Base-by-base conservation (phyloP, 2,888 invertebrate species). In the Apotomis turbidana region DNA sequence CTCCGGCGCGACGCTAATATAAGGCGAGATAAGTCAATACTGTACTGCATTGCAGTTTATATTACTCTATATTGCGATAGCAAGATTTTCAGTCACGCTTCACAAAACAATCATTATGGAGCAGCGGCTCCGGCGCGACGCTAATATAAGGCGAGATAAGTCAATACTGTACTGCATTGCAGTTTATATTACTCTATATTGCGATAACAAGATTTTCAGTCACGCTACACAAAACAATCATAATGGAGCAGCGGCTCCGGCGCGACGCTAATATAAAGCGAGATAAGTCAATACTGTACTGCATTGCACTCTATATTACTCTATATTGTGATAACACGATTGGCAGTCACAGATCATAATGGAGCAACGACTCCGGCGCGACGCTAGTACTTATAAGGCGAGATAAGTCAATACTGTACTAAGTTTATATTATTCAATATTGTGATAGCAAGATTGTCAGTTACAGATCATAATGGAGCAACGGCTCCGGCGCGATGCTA, bases 201-300 rank as follows among this genome's bases (percentile, higher is more conserved):
- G 2, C 2, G 41, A 5, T 6, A 41, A 41, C 41, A 4, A 0
- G 6, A 41, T 41, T 6, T 0, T 4, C 4, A 41, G 41, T 5
- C 41, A 41, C 41, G n/a, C n/a, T n/a, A n/a, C n/a, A n/a, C n/a
- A n/a, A n/a, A n/a, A n/a, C n/a, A n/a, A n/a, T n/a, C 78, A 81
- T 81, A 78, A 78, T 76, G 76, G 78, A 67, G 78, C 76, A 78
- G 77, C 78, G 80, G 73, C 62, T 70, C 73, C 41, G 6, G 49
- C 61, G 57, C 9, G 51, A 54, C 46, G 60, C 60, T 57, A 62
- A 62, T 68, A 68, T 62, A 55, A 55, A 12, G 64, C 55, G 64
- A 44, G 54, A 54, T 64, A 54, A 54, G 54, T 61, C 51, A n/a
- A 41, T 41, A n/a, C 8, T n/a, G 12, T 44, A 36, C 41, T n/a